Evolutionary conservation across 2,888 invertebrate genomes (phyloP).

Genomic region (Zygothrica quintamaculata): DNA sequence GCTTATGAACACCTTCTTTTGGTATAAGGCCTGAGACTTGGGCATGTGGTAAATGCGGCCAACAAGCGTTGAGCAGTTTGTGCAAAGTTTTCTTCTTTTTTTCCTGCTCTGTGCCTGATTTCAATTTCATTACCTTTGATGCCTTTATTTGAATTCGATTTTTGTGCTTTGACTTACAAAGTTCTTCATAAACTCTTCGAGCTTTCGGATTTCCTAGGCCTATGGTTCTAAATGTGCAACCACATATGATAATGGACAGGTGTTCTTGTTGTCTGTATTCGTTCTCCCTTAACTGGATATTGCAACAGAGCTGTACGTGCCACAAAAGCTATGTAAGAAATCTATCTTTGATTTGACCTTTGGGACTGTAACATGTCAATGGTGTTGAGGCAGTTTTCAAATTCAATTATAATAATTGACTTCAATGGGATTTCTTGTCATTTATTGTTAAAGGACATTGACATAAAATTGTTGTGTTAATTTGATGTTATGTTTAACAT

Average conservation of each 20-base stretch:
- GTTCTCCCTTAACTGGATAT: background rate
- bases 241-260: slow-evolving; percentile 18
- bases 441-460: too few species aligned
- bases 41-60: slow-evolving; percentile 46
- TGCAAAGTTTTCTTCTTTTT: slow-evolving; percentile 5
- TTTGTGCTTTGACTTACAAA: slow-evolving; percentile 44
- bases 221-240: slow-evolving; percentile 13
- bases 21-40: slow-evolving; percentile 1
- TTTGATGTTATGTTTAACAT: too few species aligned
- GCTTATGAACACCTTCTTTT: slow-evolving; percentile 24
- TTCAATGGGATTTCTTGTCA: slow-evolving; percentile 19
- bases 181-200: slow-evolving; percentile 17
- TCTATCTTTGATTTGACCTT: slow-evolving; percentile 42
- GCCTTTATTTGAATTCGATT: slow-evolving; percentile 59
- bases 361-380: slow-evolving; percentile 18
- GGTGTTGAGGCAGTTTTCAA: slow-evolving; percentile 10
- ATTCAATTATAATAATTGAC: slow-evolving; percentile 46
- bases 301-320: background rate
- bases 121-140: slow-evolving; percentile 57
- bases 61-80: slow-evolving; percentile 11
- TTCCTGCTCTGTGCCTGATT: slow-evolving; percentile 37
- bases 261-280: background rate
- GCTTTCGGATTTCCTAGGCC: background rate
- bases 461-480: too few species aligned
- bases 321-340: slow-evolving; percentile 17